These are phyloP conservation scores for Tetheella fluctuosa DNA, from an alignment of 2,888 invertebrate genomes.

Conservation along the genomic window DNA sequence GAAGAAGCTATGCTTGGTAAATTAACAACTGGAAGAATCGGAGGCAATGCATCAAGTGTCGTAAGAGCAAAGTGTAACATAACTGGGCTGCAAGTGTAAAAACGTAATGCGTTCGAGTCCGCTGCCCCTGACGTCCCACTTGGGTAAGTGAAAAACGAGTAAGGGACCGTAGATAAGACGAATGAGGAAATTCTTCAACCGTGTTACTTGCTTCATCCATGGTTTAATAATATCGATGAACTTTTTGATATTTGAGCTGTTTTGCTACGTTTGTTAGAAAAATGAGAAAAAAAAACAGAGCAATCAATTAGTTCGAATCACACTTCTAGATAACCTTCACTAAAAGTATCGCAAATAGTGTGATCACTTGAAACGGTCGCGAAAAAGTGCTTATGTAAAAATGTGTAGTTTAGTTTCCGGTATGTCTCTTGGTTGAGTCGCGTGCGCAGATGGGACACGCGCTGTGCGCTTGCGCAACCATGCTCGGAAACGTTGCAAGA, in stretches of 20 bases:
- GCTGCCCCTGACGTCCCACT: conserved; percentile 57
- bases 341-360: conserved; percentile 36
- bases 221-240: conserved; percentile 18
- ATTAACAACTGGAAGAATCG: conserved; percentile 33
- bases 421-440: conserved; percentile 46
- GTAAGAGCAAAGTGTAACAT: conserved; percentile 41
- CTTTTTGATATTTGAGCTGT: background rate
- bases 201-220: conserved; percentile 6
- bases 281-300: conserved; percentile 16
- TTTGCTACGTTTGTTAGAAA: conserved; percentile 18
- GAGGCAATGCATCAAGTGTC: conserved; percentile 50
- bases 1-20: conserved; percentile 15
- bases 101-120: conserved; percentile 63
- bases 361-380: conserved; percentile 36
- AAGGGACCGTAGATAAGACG: conserved; percentile 46
- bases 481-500: conserved; percentile 54
- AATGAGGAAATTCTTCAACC: conserved; percentile 40
- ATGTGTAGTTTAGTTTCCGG: conserved; percentile 47
- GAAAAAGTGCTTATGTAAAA: conserved; percentile 26
- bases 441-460: conserved; percentile 54
- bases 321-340: conserved; percentile 30
- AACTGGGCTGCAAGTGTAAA: conserved; percentile 47
- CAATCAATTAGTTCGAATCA: conserved; percentile 42
- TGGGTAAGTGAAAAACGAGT: conserved; percentile 51
- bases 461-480: conserved; percentile 52